Evolutionary conservation across 2,113 vertebrate species (phyloP).

Genomic region (Spermophilus dauricus): DNA sequence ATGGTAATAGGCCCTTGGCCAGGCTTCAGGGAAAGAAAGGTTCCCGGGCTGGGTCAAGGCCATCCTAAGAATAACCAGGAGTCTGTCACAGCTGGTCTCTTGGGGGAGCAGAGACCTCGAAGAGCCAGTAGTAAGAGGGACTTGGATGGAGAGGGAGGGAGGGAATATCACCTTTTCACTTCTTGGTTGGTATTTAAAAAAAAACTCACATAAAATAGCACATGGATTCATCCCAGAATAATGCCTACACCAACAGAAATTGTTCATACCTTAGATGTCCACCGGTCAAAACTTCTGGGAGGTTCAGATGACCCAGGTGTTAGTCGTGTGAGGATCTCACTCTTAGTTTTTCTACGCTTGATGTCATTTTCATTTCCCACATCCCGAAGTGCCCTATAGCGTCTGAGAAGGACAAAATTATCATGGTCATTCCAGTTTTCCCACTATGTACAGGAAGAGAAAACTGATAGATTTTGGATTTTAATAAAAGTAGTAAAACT

Average conservation of each 20-base stretch:
- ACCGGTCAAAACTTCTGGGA: conserved; percentile 43
- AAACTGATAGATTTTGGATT: not conserved
- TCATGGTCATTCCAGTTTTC: not conserved
- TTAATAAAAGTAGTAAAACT: conserved; percentile 50
- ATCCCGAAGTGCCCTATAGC: conserved; percentile 81
- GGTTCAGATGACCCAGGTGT: not conserved
- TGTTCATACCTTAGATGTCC: conserved; percentile 78
- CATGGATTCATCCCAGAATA: not conserved
- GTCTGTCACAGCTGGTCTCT: not conserved
- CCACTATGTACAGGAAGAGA: not conserved
- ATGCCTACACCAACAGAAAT: not conserved
- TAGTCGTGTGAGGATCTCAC: not conserved
- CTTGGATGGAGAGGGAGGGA: not conserved
- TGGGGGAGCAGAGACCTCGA: not conserved
- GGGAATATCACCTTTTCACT: not conserved
- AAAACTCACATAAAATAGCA: not conserved
- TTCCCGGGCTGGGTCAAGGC: not conserved
- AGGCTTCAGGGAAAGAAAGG: not conserved
- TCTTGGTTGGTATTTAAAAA: not conserved
- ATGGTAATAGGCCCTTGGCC: not conserved
- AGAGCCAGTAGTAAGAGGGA: not conserved
- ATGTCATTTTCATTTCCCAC: conserved; percentile 85
- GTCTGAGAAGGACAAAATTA: conserved; percentile 79
- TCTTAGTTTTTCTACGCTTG: fast-evolving
- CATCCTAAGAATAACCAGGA: not conserved